phyloP scores from a whole-genome alignment of 2,888 invertebrate genomes.

The Nephrotoma guestfalica region DNA sequence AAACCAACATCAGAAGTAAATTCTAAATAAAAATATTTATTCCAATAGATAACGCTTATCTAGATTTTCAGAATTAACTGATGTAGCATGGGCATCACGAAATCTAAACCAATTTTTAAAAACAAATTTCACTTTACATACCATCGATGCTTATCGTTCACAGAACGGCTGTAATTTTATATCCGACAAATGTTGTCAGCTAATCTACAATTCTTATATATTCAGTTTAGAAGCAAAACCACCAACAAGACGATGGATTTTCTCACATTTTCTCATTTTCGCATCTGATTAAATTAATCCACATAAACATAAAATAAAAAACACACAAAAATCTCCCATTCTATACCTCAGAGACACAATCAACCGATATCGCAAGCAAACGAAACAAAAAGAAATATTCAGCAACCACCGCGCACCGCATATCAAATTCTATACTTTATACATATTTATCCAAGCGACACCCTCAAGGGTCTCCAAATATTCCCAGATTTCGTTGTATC shows the following conservation, averaged over 20 bases:
- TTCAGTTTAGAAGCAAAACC: no score
- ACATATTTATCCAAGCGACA: not conserved
- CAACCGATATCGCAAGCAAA: not conserved
- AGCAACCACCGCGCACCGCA: not conserved
- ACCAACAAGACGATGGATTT: not conserved
- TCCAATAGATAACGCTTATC: no score
- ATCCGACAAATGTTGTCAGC: no score
- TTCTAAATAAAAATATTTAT: no score
- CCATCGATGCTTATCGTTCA: no score
- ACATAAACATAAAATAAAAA: not conserved
- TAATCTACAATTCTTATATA: no score
- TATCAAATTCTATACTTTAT: not conserved
- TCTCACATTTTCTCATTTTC: not conserved
- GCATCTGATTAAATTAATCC: not conserved
- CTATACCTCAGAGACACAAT: not conserved
- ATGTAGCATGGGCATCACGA: no score
- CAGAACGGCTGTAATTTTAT: no score
- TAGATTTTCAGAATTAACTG: no score
- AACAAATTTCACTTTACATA: no score
- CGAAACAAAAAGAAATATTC: not conserved
- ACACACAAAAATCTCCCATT: not conserved
- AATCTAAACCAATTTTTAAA: no score
- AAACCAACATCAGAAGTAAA: no score
- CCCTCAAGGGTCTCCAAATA: not conserved
- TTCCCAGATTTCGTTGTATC: not conserved